These are phyloP conservation scores for Caranx melampygus DNA, from an alignment of 2,113 vertebrate species.

Conservation along the genomic window DNA sequence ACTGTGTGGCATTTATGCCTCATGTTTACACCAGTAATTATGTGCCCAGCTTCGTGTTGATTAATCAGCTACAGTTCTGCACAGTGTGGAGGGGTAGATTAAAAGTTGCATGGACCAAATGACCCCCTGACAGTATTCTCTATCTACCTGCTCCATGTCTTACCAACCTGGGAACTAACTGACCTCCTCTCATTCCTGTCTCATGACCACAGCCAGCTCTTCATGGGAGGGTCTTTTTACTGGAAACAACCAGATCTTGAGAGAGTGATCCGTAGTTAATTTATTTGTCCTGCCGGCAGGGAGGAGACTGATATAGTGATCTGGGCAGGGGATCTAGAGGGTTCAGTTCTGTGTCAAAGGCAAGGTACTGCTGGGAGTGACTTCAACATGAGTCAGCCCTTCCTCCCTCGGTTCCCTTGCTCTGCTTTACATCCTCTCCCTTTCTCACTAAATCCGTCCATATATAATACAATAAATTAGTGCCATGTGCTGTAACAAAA, in stretches of 20 bases:
- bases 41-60: not conserved
- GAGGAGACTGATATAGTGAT: constrained; percentile 71
- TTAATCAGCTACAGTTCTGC: not conserved
- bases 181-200: constrained; percentile 59
- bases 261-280: constrained; percentile 67
- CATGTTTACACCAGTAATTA: constrained; percentile 1
- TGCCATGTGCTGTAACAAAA: constrained; percentile 60
- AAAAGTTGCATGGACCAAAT: not conserved
- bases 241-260: constrained; percentile 62
- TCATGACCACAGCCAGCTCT: constrained; percentile 53
- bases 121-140: not conserved
- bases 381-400: constrained; percentile 67
- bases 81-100: not conserved
- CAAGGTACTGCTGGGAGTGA: constrained; percentile 72
- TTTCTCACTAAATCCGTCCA: constrained; percentile 39
- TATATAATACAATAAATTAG: constrained; percentile 42
- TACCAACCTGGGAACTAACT: not conserved
- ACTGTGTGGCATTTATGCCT: no score
- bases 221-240: constrained; percentile 65
- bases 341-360: constrained; percentile 71
- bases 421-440: constrained; percentile 60
- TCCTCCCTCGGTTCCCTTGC: constrained; percentile 47
- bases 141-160: not conserved
- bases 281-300: constrained; percentile 69
- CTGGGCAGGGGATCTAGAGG: constrained; percentile 56